phyloP scores from a whole-genome alignment of 2,113 vertebrate genomes.

The Illadopsis cleaveri region DNA sequence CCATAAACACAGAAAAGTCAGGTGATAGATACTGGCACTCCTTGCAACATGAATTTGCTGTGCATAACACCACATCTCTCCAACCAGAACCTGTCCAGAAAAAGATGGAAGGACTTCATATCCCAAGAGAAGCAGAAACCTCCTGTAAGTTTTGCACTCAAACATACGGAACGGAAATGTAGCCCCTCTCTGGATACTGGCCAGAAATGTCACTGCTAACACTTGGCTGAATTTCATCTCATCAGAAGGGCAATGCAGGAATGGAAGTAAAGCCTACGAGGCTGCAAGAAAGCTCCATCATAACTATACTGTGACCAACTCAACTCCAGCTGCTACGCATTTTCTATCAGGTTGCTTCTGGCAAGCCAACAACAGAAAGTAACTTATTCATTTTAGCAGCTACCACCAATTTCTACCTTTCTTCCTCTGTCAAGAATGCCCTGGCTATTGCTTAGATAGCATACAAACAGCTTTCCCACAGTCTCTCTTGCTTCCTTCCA shows the following conservation, averaged over 20 bases:
- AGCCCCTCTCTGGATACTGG: neutral
- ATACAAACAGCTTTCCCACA: neutral
- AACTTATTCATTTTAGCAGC: neutral
- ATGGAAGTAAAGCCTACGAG: rapidly evolving
- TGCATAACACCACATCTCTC: neutral
- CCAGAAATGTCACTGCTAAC: neutral
- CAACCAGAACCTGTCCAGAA: neutral
- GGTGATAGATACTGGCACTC: neutral
- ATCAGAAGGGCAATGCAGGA: neutral
- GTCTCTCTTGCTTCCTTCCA: neutral
- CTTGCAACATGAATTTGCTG: neutral
- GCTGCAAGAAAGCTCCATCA: neutral
- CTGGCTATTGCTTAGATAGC: neutral
- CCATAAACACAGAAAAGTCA: neutral
- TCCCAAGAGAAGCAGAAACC: neutral
- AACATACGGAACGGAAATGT: neutral
- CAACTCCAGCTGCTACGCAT: neutral
- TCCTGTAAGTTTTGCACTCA: neutral
- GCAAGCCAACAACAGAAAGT: neutral
- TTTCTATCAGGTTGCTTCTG: neutral
- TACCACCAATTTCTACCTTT: neutral
- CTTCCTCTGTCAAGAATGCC: slow-evolving; percentile 1
- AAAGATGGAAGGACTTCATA: neutral
- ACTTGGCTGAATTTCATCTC: neutral
- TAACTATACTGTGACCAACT: neutral